Base-by-base conservation (phyloP, 37 sponge, comb jelly and placozoan species). In the Ianthella basta region DNA sequence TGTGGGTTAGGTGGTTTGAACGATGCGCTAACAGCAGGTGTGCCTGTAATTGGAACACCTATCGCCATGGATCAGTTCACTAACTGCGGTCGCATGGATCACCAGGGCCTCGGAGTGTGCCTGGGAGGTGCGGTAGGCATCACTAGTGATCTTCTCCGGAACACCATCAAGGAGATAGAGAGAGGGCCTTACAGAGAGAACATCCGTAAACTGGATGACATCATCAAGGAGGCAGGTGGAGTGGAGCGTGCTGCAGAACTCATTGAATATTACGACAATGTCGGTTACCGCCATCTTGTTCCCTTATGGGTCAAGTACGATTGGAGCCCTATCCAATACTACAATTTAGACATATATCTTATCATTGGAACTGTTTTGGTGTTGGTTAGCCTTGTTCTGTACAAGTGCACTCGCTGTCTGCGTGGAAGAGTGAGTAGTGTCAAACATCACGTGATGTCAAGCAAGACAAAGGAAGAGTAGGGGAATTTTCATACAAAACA, bases 1-100 rank as follows among this genome's bases (percentile, higher is more conserved):
- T 54, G 87, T 70, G 87, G 87, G 23, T 40, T 87, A 38, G 74
- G 74, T 0, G 87, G 82, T 12, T 24, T 87, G 56, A 69, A 81
- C 18, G 87, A 87, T 6, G 87, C 87, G 1, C 59, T 87, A 14
- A 36, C 33, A 16, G 27, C 56, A 21, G 64, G 64, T 53, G 83
- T 82, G 0, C 82, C 87, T 14, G 60, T 87, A 33, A 81, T 87
- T 16, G 33, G 60, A 18, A 15, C 82, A 0, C 87, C 87, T 0
- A 25, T 29, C 15, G 63, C 27, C 10, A 19, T 18, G 21, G 87
- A 87, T 25, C 87, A 87, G 50, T 55, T 32, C 0, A 59, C n/a
- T 0, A 86, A 41, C 79, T 80, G 65, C 8, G 66, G 44, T 1
- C 25, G 79, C 6, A 55, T 86, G 63, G 44, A 41, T 1, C 32